Percentiles rank a stretch among this genome's conserved stretches.
phyloP scores from a whole-genome alignment of 2,113 vertebrate species.

The Accipiter cooperii region DNA sequence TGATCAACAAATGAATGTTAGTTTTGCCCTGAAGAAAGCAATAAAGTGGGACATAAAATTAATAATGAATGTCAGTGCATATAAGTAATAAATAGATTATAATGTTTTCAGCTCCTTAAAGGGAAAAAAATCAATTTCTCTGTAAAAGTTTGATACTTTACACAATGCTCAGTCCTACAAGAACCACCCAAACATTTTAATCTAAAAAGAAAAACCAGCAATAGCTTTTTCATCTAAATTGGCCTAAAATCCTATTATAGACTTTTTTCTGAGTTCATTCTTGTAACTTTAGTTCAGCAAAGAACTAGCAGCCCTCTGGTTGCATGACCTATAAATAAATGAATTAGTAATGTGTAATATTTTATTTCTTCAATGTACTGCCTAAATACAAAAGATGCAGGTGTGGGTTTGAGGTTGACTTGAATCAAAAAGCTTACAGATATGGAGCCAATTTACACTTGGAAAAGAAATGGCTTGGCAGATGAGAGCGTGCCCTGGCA shows the following conservation, averaged over 20 bases:
- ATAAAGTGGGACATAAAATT: neutral
- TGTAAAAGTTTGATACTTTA: neutral
- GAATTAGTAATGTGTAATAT: neutral
- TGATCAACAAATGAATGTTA: slow-evolving; percentile 2
- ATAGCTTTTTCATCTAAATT: neutral
- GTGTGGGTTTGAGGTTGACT: neutral
- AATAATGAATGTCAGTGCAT: slow-evolving; percentile 6
- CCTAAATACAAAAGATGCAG: neutral
- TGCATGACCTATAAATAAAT: neutral
- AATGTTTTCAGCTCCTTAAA: neutral
- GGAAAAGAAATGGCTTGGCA: neutral
- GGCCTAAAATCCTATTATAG: neutral
- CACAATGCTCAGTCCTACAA: neutral
- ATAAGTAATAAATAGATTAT: slow-evolving; percentile 10
- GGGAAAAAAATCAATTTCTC: neutral
- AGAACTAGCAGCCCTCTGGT: neutral
- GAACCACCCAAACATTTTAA: neutral
- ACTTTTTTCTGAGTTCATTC: neutral
- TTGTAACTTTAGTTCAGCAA: neutral
- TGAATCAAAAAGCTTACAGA: neutral
- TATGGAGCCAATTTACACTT: neutral
- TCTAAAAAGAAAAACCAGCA: neutral
- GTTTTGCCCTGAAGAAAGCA: slow-evolving; percentile 22
- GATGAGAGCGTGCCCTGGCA: neutral
- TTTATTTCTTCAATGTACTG: neutral